Evolutionary conservation across 2,113 vertebrate species (phyloP).

Genomic region (Daboia siamensis): DNA sequence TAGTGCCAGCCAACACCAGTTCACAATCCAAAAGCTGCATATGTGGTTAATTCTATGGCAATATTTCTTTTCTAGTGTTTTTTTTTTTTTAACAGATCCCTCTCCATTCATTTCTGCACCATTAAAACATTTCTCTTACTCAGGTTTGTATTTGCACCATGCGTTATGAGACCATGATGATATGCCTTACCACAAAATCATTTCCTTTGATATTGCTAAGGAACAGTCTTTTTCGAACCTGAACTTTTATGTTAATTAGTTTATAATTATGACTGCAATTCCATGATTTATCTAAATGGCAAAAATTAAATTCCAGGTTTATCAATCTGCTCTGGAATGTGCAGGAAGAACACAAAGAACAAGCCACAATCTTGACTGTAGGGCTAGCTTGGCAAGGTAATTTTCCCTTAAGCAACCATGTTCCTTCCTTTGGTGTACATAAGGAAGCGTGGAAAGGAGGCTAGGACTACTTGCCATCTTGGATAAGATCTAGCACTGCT

Average conservation of each 20-base stretch:
- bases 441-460: slow-evolving; percentile 18
- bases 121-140: not conserved
- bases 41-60: not conserved
- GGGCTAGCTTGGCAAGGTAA: slow-evolving; percentile 12
- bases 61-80: not conserved
- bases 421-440: slow-evolving; percentile 9
- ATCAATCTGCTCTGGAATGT: slow-evolving; percentile 10
- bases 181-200: not conserved
- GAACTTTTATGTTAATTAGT: not conserved
- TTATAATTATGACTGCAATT: not conserved
- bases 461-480: slow-evolving; percentile 18
- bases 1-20: not conserved
- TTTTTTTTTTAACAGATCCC: not conserved
- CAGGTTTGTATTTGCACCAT: not conserved
- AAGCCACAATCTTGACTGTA: not conserved
- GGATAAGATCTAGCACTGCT: slow-evolving; percentile 44
- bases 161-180: not conserved
- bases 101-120: not conserved
- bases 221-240: not conserved
- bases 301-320: slow-evolving; percentile 11
- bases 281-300: not conserved
- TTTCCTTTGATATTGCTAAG: not conserved
- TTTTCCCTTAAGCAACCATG: not conserved
- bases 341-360: fast-evolving
- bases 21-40: not conserved